Conservation (phyloP, 2,113 vertebrate species). For the Ptyas mucosa region DNA sequence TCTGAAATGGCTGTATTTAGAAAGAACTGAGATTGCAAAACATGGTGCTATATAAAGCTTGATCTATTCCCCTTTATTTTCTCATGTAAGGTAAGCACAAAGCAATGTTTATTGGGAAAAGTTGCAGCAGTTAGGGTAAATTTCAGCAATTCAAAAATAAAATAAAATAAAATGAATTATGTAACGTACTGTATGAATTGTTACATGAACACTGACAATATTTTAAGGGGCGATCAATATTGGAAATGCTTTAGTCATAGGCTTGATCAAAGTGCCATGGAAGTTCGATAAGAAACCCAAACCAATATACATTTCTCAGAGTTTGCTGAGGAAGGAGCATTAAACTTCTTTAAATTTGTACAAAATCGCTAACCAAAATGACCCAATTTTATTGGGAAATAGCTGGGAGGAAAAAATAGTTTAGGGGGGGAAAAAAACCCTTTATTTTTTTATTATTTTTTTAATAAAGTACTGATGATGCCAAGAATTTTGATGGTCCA, state of each 20-base stretch:
- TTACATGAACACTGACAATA: background rate
- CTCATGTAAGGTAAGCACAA: background rate
- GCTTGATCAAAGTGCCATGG: background rate
- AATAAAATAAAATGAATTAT: background rate
- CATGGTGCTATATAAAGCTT: background rate
- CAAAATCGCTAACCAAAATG: background rate
- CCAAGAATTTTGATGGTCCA: background rate
- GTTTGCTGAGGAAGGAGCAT: background rate
- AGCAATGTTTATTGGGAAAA: background rate
- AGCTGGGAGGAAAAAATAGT: background rate
- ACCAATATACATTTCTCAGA: background rate
- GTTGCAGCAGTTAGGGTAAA: background rate
- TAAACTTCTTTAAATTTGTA: background rate
- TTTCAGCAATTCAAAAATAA: background rate
- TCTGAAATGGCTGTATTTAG: background rate
- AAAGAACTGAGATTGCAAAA: background rate
- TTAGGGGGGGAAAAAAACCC: background rate
- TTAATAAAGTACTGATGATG: slow-evolving; percentile 29
- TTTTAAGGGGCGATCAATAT: background rate
- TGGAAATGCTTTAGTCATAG: background rate
- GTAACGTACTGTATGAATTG: background rate
- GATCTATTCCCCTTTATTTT: background rate
- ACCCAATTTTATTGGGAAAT: background rate
- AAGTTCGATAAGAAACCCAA: background rate
- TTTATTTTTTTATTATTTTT: background rate